Conservation (phyloP, 2,797 vertebrate genomes). For the Lacerta agilis region DNA sequence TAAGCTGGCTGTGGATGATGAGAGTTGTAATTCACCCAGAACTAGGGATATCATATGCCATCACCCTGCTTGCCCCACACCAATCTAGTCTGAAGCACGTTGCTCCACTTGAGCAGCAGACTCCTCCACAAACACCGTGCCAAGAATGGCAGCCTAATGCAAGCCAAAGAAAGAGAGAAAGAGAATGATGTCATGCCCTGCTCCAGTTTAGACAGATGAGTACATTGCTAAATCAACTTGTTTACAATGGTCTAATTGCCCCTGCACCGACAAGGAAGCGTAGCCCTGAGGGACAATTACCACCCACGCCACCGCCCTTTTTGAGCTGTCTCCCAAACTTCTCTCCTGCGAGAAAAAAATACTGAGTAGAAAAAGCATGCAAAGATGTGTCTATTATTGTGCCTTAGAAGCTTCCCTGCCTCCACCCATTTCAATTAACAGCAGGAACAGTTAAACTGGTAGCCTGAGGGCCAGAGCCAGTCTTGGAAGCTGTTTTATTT, state of each 20-base stretch:
- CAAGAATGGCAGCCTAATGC: neutral
- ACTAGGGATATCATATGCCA: neutral
- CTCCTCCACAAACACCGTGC: neutral
- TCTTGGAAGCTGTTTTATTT: neutral
- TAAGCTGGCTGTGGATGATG: no score
- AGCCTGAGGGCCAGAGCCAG: neutral
- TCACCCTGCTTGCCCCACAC: no score
- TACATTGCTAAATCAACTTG: neutral
- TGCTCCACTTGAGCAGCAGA: neutral
- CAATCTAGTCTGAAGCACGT: accelerated
- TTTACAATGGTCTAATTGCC: slow-evolving; percentile 5
- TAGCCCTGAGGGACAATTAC: neutral
- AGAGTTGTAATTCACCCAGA: no score
- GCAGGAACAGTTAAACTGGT: neutral
- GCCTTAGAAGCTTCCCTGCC: neutral
- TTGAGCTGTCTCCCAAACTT: neutral
- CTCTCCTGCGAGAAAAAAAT: neutral
- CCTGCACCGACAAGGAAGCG: neutral
- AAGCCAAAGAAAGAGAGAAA: neutral
- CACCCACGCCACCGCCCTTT: neutral
- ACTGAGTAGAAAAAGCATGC: neutral
- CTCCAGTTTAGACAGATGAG: neutral
- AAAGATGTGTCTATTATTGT: neutral
- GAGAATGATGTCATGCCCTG: neutral
- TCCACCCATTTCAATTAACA: neutral